phyloP scores from a whole-genome alignment of 2,797 vertebrate genomes.

The Clarias laeviceps region DNA sequence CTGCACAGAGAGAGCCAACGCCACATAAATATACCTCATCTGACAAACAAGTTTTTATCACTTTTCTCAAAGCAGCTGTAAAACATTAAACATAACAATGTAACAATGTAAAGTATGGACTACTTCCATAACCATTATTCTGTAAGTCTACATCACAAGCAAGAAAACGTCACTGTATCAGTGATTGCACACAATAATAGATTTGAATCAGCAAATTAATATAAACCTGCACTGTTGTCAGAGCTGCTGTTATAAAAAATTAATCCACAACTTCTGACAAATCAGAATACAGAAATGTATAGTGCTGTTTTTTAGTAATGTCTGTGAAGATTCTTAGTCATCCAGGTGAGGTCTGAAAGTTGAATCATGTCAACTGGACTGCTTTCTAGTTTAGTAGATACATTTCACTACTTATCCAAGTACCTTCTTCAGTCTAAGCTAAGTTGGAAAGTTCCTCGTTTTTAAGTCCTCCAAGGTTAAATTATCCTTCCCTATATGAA shows the following conservation, averaged over 20 bases:
- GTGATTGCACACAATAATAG: neutral
- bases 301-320: neutral
- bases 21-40: neutral
- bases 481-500: too few species aligned
- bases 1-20: constrained; percentile 65
- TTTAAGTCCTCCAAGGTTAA: too few species aligned
- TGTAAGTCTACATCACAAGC: neutral
- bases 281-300: neutral
- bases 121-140: neutral
- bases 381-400: too few species aligned
- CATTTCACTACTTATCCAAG: too few species aligned
- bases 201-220: neutral
- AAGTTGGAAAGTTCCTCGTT: too few species aligned
- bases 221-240: neutral
- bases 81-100: neutral
- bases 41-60: neutral
- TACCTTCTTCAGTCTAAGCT: too few species aligned
- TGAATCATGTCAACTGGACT: too few species aligned
- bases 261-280: neutral
- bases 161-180: neutral
- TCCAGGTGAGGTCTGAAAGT: too few species aligned
- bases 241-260: neutral
- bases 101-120: too few species aligned
- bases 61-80: neutral
- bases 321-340: too few species aligned